Percentiles rank a stretch among this genome's conserved stretches.
phyloP scores from a whole-genome alignment of 1,140 invertebrate genomes.

The Eumeta japonica region DNA sequence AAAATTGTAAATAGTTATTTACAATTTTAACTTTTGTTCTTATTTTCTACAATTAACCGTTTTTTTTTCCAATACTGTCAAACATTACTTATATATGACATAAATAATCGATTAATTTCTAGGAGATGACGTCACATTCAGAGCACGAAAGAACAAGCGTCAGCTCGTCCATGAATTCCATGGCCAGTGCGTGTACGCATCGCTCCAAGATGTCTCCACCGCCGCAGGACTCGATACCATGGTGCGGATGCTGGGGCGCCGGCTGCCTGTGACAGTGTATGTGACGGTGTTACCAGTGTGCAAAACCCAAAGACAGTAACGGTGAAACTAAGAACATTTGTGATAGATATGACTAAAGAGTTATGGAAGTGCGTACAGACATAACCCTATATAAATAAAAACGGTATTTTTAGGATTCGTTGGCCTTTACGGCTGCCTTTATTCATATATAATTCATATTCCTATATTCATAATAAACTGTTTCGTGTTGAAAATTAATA shows the following conservation, averaged over 20 bases:
- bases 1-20: too few species aligned
- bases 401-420: background rate
- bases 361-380: too few species aligned
- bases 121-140: conserved; percentile 59
- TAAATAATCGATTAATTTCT: too few species aligned
- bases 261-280: conserved; percentile 68
- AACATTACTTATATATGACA: background rate
- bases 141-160: conserved; percentile 70
- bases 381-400: background rate
- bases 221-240: conserved; percentile 72
- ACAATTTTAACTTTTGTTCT: too few species aligned
- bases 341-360: conserved; percentile 1
- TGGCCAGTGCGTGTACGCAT: conserved; percentile 60
- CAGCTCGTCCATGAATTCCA: conserved; percentile 60
- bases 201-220: conserved; percentile 62
- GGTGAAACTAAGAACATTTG: conserved; percentile 4
- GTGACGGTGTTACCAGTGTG: too few species aligned
- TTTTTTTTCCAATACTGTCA: background rate
- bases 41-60: too few species aligned
- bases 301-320: background rate
- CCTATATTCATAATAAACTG: too few species aligned
- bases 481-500: too few species aligned
- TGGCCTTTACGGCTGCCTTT: too few species aligned
- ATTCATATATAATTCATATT: too few species aligned
- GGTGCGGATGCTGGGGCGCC: conserved; percentile 87